Conservation (phyloP, 2,888 invertebrate species). For the Tyria jacobaeae region DNA sequence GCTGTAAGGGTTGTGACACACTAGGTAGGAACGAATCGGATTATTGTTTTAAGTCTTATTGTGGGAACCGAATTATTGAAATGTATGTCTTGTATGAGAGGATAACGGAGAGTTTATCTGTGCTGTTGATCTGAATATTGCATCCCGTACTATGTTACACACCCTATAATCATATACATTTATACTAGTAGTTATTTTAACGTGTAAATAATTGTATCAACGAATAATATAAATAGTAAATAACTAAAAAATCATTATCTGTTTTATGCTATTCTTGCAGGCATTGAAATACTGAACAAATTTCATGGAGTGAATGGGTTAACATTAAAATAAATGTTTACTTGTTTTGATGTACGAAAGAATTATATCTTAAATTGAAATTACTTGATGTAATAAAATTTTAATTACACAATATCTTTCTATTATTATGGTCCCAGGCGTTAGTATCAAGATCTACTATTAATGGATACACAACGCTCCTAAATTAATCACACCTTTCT, state of each 20-base stretch:
- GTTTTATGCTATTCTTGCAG: conserved; percentile 24
- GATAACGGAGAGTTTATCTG: conserved; percentile 17
- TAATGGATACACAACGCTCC: no score
- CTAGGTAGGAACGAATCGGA: conserved; percentile 39
- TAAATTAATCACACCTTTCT: no score
- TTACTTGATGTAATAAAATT: conserved; percentile 77
- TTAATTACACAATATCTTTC: conserved; percentile 34
- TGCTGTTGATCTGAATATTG: conserved; percentile 42
- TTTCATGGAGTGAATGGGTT: conserved; percentile 20
- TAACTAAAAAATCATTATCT: conserved; percentile 22
- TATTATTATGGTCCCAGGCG: not conserved
- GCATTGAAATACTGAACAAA: conserved; percentile 2
- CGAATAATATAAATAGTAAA: conserved; percentile 4
- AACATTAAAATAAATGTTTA: conserved; percentile 35
- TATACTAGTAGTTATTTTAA: conserved; percentile 7
- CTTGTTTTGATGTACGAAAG: conserved; percentile 56
- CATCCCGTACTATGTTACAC: conserved; percentile 26
- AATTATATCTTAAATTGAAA: conserved; percentile 71
- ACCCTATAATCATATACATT: no score
- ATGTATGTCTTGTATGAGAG: conserved; percentile 26
- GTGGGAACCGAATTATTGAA: conserved; percentile 44
- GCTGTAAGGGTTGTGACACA: conserved; percentile 50
- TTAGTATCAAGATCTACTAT: not conserved
- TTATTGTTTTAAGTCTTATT: conserved; percentile 25
- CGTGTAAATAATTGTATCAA: conserved; percentile 33